Percentiles rank a stretch among this genome's conserved stretches.
Conservation (phyloP, 2,113 vertebrate species). For the Stigmatopora nigra region DNA sequence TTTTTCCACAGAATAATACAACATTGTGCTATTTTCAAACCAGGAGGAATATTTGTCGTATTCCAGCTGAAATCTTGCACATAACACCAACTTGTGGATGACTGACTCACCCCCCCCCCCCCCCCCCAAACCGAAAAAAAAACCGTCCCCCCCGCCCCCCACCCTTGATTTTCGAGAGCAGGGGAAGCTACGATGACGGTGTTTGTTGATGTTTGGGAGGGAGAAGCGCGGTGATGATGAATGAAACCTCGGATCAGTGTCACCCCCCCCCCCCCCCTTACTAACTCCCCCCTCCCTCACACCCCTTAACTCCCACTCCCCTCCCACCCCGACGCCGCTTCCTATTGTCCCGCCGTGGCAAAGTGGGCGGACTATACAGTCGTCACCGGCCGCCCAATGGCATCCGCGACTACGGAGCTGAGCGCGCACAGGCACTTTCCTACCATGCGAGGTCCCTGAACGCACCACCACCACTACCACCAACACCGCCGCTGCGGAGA, state of each 20-base stretch:
- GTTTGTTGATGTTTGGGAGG: slow-evolving; percentile 54
- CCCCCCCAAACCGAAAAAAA: slow-evolving; percentile 1
- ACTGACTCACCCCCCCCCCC: slow-evolving; percentile 10
- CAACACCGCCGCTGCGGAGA: slow-evolving; percentile 75
- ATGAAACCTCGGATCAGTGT: slow-evolving; percentile 55
- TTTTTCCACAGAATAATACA: background rate
- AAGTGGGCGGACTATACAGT: slow-evolving; percentile 82
- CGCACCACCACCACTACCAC: slow-evolving; percentile 76
- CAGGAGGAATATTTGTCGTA: background rate
- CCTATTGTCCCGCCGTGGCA: slow-evolving; percentile 72
- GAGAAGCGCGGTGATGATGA: slow-evolving; percentile 44
- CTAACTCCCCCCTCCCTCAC: background rate
- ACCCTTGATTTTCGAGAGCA: slow-evolving; percentile 9
- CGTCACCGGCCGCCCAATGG: slow-evolving; percentile 80
- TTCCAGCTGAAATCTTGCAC: slow-evolving; percentile 5
- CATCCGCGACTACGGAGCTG: slow-evolving; percentile 74
- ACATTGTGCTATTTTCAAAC: background rate
- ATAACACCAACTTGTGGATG: slow-evolving; percentile 37
- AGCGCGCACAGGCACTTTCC: slow-evolving; percentile 77
- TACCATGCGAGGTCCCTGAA: slow-evolving; percentile 82
- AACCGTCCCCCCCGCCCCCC: slow-evolving; percentile 2
- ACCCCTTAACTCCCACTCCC: background rate
- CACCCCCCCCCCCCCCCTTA: background rate
- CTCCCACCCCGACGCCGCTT: background rate
- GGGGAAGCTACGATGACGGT: slow-evolving; percentile 33